These are phyloP conservation scores for Allobates femoralis DNA, from an alignment of 2,797 vertebrate species.

Conservation along the genomic window DNA sequence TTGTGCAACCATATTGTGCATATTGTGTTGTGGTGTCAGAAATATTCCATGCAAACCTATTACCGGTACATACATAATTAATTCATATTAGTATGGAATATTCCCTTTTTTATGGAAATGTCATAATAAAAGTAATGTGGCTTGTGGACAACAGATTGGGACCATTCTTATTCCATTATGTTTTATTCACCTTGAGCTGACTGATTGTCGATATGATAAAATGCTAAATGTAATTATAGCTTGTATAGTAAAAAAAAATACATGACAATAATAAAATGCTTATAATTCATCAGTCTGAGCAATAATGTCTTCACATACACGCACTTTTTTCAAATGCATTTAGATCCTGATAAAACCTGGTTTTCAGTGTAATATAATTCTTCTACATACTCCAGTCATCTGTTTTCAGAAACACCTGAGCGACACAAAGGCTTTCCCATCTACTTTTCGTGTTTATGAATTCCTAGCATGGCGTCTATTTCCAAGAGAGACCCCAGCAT, in stretches of 20 bases:
- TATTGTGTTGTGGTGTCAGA: too few relatives aligned
- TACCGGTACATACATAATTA: neutral
- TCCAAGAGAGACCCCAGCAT: constrained; percentile 32
- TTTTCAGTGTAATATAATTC: neutral
- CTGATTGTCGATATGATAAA: neutral
- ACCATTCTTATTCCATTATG: neutral
- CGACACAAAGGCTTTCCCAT: constrained; percentile 8
- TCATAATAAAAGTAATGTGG: neutral
- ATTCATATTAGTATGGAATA: neutral
- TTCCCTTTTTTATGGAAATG: neutral
- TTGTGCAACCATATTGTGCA: too few relatives aligned
- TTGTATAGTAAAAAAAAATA: neutral
- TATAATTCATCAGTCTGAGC: neutral
- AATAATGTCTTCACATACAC: neutral
- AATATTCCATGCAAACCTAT: neutral
- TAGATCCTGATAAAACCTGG: neutral
- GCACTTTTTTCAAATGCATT: neutral
- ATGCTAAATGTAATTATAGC: neutral
- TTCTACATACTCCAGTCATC: neutral
- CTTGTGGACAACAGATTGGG: neutral
- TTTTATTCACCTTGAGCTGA: neutral
- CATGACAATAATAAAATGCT: neutral
- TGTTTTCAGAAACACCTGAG: constrained; percentile 17
- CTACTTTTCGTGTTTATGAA: constrained; percentile 28
- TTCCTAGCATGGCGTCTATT: constrained; percentile 22